A percentile compares a stretch with the other conserved stretches of the same genome.
phyloP scores from a whole-genome alignment of 2,888 invertebrate genomes.

The Drosophila setosimentum region DNA sequence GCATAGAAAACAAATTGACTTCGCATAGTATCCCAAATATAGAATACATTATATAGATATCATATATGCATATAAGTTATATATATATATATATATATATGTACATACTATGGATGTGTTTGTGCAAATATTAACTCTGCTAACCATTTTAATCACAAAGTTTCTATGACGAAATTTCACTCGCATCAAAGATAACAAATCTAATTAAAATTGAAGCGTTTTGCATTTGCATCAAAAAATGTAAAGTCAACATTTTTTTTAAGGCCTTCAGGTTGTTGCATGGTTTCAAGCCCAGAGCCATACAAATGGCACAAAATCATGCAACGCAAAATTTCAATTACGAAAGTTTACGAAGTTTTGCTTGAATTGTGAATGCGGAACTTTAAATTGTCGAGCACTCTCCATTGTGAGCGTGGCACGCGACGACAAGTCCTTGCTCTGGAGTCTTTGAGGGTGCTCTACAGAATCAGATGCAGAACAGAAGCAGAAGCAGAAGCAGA shows the following conservation, averaged over 20 bases:
- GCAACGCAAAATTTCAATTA: conserved; percentile 51
- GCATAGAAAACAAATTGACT: too few relatives aligned
- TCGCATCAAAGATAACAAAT: neutral
- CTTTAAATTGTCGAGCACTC: conserved; percentile 30
- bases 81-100: neutral
- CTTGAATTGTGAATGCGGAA: conserved; percentile 22
- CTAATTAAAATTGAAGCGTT: neutral
- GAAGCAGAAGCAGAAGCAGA: neutral
- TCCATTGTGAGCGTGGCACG: conserved; percentile 47
- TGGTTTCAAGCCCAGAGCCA: conserved; percentile 7
- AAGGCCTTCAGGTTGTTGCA: neutral
- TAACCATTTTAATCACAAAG: neutral
- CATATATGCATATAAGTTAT: neutral
- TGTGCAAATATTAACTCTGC: neutral
- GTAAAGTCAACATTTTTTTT: neutral
- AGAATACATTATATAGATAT: neutral
- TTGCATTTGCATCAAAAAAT: neutral
- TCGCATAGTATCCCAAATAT: neutral
- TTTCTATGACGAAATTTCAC: neutral
- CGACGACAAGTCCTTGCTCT: conserved; percentile 32
- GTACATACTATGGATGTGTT: neutral
- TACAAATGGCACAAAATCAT: conserved; percentile 15
- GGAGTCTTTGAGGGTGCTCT: neutral
- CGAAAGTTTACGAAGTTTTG: conserved; percentile 13
- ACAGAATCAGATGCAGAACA: neutral